Evolutionary conservation across 64 coral and sea anemone species (phyloP), one percentile per base, ranked within the genome.

Genomic region (Pachyseris speciosa): DNA sequence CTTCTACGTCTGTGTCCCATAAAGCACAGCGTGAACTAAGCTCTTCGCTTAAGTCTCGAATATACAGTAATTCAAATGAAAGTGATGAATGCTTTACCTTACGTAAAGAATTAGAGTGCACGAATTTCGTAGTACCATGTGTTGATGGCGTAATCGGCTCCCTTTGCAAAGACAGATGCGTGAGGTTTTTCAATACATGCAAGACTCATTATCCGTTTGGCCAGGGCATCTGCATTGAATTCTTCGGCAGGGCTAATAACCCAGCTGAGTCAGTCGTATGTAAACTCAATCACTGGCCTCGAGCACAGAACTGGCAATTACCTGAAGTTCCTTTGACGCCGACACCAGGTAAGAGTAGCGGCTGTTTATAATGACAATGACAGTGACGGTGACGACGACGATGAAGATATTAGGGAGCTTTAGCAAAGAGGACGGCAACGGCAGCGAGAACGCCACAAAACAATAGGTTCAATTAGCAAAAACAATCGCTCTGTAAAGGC

Each of bases 281-380:
- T 31, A 47, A 84, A 9, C 49, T 29, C 25, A 65, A 8, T 9
- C 64, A 92, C 37, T 92, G 89, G 89, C 89, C 80, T 28, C 48
- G 67, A 25, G 48, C 79, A 84, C 38, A 40, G 24, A 92, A 92
- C 12, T 92, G 89, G 89, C 33, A 60, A 9, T 81, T 81, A 15
- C 17, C 33, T 81, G 77, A 37, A 81, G 22, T 11, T 4, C 20
- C 51, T 10, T 24, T 53, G 8, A 39, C 67, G 67, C 13, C 67
- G 11, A 20, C 19, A 12, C 30, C 44, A 52, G 74, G 74, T 77
- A 53, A 58, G n/a, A 61, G 22, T 25, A 61, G 4, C 4, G 0
- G 22, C 58, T 61, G 2, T 16, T 7, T 61, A n/a, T n/a, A n/a
- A n/a, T n/a, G n/a, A n/a, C n/a, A n/a, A n/a, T n/a, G n/a, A n/a